Evolutionary conservation across 2,113 vertebrate species (phyloP).

Genomic region (Gasterosteus nipponicus): DNA sequence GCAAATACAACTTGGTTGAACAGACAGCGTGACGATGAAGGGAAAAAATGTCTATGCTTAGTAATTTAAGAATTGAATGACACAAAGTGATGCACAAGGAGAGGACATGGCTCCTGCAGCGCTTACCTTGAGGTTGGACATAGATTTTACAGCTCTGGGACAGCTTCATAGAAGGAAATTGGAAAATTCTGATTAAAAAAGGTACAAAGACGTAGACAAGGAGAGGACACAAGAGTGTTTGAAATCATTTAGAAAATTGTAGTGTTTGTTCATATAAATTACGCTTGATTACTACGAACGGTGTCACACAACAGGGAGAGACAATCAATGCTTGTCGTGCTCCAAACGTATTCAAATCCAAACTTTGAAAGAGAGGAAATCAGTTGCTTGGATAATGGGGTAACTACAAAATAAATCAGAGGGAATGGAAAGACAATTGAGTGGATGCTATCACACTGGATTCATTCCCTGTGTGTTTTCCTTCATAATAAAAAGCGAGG

Average conservation of each 20-base stretch:
- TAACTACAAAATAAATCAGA: conserved; percentile 63
- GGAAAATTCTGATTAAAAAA: conserved; percentile 37
- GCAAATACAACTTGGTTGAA: conserved; percentile 48
- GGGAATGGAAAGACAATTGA: conserved; percentile 72
- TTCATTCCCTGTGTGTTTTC: conserved; percentile 71
- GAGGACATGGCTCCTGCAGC: conserved; percentile 40
- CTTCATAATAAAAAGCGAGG: conserved; percentile 65
- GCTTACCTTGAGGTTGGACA: conserved; percentile 93
- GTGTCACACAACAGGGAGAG: conserved; percentile 2
- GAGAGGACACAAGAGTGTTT: not conserved
- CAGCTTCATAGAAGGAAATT: conserved; percentile 78
- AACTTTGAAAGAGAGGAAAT: conserved; percentile 48
- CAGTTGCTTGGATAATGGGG: conserved; percentile 48
- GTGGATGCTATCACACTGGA: conserved; percentile 76
- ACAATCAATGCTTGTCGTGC: conserved; percentile 23
- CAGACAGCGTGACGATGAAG: conserved; percentile 54
- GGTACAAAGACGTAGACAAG: not conserved
- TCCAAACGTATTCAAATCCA: conserved; percentile 23
- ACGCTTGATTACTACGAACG: conserved; percentile 7
- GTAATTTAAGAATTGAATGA: conserved; percentile 57
- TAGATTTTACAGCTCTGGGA: conserved; percentile 85
- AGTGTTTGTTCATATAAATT: conserved; percentile 22
- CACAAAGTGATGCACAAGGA: conserved; percentile 34
- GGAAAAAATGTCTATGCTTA: conserved; percentile 59
- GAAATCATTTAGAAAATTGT: not conserved